Percentiles rank a stretch among this genome's conserved stretches.
Conservation (phyloP, 2,113 vertebrate species). For the Muntiacus reevesi region DNA sequence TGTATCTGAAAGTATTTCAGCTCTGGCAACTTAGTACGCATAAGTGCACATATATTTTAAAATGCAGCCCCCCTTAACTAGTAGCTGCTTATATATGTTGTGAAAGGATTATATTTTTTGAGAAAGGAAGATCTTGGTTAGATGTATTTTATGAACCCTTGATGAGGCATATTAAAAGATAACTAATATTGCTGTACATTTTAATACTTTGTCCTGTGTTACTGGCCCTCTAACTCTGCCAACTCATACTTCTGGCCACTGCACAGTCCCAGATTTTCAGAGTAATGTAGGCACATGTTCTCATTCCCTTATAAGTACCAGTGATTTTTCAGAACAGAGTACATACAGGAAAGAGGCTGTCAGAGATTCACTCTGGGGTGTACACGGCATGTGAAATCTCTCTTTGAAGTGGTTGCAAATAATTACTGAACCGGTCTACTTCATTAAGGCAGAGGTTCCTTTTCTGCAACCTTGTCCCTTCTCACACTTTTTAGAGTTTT, state of each 20-base stretch:
- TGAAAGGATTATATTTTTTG: constrained; percentile 67
- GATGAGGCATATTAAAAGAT: constrained; percentile 39
- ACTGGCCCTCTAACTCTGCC: neutral
- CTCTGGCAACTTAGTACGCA: neutral
- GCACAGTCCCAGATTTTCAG: neutral
- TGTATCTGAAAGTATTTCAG: neutral
- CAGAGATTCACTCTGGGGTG: neutral
- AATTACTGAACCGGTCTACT: neutral
- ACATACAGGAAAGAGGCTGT: neutral
- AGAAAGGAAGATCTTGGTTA: constrained; percentile 50
- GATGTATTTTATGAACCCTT: constrained; percentile 62
- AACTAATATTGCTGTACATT: neutral
- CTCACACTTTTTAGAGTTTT: neutral
- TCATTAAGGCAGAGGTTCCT: neutral
- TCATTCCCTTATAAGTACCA: neutral
- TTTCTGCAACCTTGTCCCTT: neutral
- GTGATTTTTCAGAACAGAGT: neutral
- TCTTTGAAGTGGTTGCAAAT: neutral
- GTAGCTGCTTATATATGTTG: constrained; percentile 65
- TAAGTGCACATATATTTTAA: constrained; percentile 52
- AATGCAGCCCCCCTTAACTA: neutral
- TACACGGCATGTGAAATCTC: neutral
- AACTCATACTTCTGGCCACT: neutral
- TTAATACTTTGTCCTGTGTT: neutral
- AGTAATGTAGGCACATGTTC: neutral